phyloP scores from a whole-genome alignment of 23 tunicate species.

The Styela clava region DNA sequence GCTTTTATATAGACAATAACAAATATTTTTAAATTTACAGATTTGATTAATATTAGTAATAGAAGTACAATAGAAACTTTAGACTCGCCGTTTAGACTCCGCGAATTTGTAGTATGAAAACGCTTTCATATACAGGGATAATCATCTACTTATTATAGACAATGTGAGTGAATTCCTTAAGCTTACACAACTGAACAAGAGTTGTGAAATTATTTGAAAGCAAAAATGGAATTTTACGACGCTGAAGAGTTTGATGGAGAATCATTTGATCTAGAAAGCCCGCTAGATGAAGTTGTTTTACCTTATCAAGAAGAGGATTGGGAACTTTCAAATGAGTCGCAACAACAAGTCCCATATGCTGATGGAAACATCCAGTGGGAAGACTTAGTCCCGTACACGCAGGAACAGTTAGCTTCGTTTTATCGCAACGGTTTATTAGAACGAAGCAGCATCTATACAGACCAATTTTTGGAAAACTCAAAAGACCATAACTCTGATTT shows the following conservation, averaged over 20 bases:
- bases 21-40: too few species aligned
- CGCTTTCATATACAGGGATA: too few species aligned
- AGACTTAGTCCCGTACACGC: slow-evolving; percentile 59
- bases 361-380: slow-evolving; percentile 3
- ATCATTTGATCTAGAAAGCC: not conserved
- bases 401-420: slow-evolving; percentile 37
- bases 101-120: too few species aligned
- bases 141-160: too few species aligned
- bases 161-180: too few species aligned
- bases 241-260: not conserved
- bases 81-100: too few species aligned
- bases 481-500: slow-evolving; percentile 32
- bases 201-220: too few species aligned
- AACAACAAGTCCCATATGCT: slow-evolving; percentile 20
- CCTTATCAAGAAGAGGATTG: slow-evolving; percentile 81
- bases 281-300: slow-evolving; percentile 36
- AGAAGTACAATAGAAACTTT: too few species aligned
- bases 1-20: too few species aligned
- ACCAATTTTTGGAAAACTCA: slow-evolving; percentile 55
- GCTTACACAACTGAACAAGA: too few species aligned
- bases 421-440: slow-evolving; percentile 71
- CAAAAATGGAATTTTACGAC: not conserved
- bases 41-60: too few species aligned
- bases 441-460: slow-evolving; percentile 36
- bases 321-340: slow-evolving; percentile 50